Conservation (phyloP, 2,888 invertebrate genomes). For the Drosophila mulleri region DNA sequence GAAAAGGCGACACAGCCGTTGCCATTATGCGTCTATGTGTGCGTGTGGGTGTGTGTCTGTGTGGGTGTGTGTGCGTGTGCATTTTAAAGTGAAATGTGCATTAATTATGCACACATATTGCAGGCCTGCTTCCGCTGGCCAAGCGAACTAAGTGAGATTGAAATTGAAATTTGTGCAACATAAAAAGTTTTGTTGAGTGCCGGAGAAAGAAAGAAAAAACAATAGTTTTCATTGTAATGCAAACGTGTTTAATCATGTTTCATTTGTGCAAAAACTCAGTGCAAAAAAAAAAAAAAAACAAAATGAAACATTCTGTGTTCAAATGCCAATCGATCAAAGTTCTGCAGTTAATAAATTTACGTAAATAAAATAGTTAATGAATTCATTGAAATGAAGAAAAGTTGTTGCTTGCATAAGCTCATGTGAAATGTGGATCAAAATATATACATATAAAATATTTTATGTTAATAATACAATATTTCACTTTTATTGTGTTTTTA, state of each 20-base stretch:
- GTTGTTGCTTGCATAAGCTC: neutral
- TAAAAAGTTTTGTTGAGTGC: constrained; percentile 14
- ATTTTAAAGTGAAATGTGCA: constrained; percentile 80
- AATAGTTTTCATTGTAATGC: constrained; percentile 1
- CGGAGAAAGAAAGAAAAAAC: neutral
- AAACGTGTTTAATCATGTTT: neutral
- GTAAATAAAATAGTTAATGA: neutral
- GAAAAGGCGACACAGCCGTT: constrained; percentile 54
- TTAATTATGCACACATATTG: constrained; percentile 75
- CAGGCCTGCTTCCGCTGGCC: constrained; percentile 30
- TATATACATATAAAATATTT: too few species aligned
- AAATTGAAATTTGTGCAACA: constrained; percentile 38
- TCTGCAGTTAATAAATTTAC: neutral
- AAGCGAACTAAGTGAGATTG: constrained; percentile 66
- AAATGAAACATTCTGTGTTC: constrained; percentile 5
- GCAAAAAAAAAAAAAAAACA: too few species aligned
- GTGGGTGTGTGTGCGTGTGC: constrained; percentile 41
- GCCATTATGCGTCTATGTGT: constrained; percentile 54
- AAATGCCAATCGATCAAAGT: constrained; percentile 33
- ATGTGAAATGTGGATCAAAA: neutral
- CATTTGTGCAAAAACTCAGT: constrained; percentile 2
- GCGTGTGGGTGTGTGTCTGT: constrained; percentile 21
- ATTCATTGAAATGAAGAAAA: neutral
- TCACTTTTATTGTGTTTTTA: neutral
- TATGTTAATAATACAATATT: neutral